These are phyloP conservation scores for Cyphomyrmex costatus DNA, from an alignment of 1,140 invertebrate genomes.

Conservation along the genomic window DNA sequence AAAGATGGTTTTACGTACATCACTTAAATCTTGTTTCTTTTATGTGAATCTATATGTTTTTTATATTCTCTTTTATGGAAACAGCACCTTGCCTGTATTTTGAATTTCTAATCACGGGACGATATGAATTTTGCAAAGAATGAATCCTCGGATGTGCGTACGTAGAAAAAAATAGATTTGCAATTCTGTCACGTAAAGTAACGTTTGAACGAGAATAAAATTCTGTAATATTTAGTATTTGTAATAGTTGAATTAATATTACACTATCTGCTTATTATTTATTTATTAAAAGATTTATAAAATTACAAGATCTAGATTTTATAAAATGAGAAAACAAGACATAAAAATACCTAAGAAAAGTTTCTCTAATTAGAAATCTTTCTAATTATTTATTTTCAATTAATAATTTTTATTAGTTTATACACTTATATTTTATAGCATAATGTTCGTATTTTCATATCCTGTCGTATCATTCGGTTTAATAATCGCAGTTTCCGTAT, in stretches of 20 bases:
- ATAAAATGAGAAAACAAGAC: too few relatives aligned
- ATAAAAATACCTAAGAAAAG: not conserved
- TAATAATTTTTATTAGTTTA: not conserved
- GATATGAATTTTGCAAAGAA: slow-evolving; percentile 52
- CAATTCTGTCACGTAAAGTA: not conserved
- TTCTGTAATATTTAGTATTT: not conserved
- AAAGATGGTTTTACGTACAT: slow-evolving; percentile 28
- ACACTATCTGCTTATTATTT: not conserved
- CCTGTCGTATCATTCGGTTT: not conserved
- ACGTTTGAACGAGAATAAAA: not conserved
- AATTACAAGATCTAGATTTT: not conserved
- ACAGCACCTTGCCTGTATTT: slow-evolving; percentile 11
- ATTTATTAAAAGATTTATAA: not conserved
- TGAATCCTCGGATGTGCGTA: not conserved
- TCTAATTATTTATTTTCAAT: not conserved
- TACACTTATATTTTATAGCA: not conserved
- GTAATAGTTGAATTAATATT: not conserved
- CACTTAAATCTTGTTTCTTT: slow-evolving; percentile 39
- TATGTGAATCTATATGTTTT: not conserved
- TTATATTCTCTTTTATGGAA: slow-evolving; percentile 24
- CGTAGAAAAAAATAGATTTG: not conserved
- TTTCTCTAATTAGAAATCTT: not conserved
- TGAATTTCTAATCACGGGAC: slow-evolving; percentile 4
- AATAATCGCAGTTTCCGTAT: not conserved
- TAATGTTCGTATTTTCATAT: not conserved